Evolutionary conservation across 2,888 invertebrate species (phyloP), one percentile per base, ranked within the genome.

Genomic region (Plebejus argus): DNA sequence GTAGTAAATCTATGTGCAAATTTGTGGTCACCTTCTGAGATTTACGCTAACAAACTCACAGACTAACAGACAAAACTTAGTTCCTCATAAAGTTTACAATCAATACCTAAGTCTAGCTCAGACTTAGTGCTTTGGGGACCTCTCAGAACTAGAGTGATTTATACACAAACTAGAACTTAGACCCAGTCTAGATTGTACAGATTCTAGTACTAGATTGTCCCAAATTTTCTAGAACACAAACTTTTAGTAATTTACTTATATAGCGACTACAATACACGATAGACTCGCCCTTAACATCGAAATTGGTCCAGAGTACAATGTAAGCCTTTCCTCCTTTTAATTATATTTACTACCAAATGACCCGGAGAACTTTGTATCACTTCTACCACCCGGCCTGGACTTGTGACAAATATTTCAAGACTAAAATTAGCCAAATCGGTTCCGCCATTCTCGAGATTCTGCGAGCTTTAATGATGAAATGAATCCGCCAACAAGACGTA

Each of bases 1-100:
- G 18, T 66, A 28, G 6, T 33, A 66, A 66, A 66, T 28, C 15
- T 28, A 66, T 28, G 28, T 33, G 20, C 1, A 28, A 66, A 28
- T 20, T 28, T 6, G 12, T 18, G 6, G 15, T 66, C 15, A 28
- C 15, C 18, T 66, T 18, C 66, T 66, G 28, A 66, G 28, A 66
- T 66, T 28, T 15, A 0, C 28, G 15, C 5, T 53, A 18, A 15
- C 7, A 33, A 66, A 33, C 66, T 66, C 28, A 6, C 66, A 28
- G 20, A 66, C 66, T 66, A 61, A 61, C 61, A 61, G 66, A 66
- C 66, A 28, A 66, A 66, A 28, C 66, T 66, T 28, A 66, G 66
- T 66, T 66, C 66, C 28, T 66, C 15, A 20, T 66, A 5, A 66
- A 66, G 28, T 66, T 66, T 66, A 28, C 66, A 33, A 33, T 28